Conservation (phyloP, 2,797 vertebrate species). For the Pelobates cultripes region DNA sequence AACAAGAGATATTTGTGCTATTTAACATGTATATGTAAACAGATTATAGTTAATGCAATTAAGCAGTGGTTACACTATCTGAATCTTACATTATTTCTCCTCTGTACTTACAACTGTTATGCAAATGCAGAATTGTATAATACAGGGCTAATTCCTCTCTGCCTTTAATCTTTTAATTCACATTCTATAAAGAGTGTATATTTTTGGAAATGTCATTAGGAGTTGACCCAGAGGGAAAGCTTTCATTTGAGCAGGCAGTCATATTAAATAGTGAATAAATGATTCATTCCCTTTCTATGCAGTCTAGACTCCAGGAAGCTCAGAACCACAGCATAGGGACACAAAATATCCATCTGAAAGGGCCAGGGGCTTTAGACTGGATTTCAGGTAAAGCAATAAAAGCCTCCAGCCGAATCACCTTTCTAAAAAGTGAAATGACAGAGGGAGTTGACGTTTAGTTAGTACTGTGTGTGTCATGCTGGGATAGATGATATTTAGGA, state of each 20-base stretch:
- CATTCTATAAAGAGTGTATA: background rate
- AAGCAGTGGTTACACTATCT: background rate
- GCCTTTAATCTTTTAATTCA: background rate
- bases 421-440: no score
- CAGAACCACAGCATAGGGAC: background rate
- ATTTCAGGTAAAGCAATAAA: no score
- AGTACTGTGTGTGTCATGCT: no score
- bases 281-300: background rate
- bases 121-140: background rate
- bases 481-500: no score
- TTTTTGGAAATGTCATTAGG: background rate
- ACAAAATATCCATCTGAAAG: background rate
- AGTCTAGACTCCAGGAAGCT: background rate
- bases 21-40: background rate
- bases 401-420: no score
- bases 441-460: no score
- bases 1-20: background rate
- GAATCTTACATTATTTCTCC: background rate
- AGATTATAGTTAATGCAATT: background rate
- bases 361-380: no score
- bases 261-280: slow-evolving; percentile 27
- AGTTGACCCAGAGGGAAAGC: background rate
- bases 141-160: background rate
- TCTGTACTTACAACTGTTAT: background rate
- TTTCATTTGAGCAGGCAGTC: background rate